Evolutionary conservation across 1,140 invertebrate genomes (phyloP), one percentile per base, ranked within the genome.

Genomic region (Neocloeon triangulifer): DNA sequence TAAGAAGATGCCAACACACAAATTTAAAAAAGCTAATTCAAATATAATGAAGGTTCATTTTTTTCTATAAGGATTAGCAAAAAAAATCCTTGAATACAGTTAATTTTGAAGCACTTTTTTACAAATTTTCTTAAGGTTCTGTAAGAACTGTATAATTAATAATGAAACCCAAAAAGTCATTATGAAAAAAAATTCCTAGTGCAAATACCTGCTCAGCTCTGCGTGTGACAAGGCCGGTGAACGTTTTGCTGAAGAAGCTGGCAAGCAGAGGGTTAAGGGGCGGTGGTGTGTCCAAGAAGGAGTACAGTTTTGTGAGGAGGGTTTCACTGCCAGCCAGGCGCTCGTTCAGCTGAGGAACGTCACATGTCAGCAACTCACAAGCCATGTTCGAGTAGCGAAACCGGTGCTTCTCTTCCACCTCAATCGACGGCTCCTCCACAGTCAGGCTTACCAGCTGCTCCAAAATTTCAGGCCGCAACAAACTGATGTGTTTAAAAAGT

Each of bases 161-260:
- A n/a, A n/a, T n/a, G n/a, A n/a, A n/a, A n/a, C n/a, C n/a, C n/a
- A n/a, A n/a, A n/a, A n/a, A n/a, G n/a, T n/a, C n/a, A n/a, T n/a
- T n/a, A n/a, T n/a, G n/a, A n/a, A n/a, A n/a, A n/a, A n/a, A n/a
- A n/a, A n/a, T n/a, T n/a, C n/a, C n/a, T n/a, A n/a, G n/a, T n/a
- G n/a, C n/a, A n/a, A n/a, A n/a, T 53, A 78, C 73, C 62, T 69
- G 64, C 50, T 74, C 70, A 48, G 63, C 64, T 51, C 78, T 81
- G 47, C 74, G 67, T 35, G 71, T 69, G 37, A 91, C 68, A 41
- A 92, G 62, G 51, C 81, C 72, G 43, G 79, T 73, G 52, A 95
- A 68, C 32, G 82, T 84, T 66, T 88, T 89, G 54, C 80, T 88
- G 59, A 92, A 91, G 64, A 89, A 95, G 39, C 84, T 91, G 20